A percentile compares a stretch with the other conserved stretches of the same genome.
Evolutionary conservation across 2,113 vertebrate species (phyloP).

Genomic region (Alligator sinensis): DNA sequence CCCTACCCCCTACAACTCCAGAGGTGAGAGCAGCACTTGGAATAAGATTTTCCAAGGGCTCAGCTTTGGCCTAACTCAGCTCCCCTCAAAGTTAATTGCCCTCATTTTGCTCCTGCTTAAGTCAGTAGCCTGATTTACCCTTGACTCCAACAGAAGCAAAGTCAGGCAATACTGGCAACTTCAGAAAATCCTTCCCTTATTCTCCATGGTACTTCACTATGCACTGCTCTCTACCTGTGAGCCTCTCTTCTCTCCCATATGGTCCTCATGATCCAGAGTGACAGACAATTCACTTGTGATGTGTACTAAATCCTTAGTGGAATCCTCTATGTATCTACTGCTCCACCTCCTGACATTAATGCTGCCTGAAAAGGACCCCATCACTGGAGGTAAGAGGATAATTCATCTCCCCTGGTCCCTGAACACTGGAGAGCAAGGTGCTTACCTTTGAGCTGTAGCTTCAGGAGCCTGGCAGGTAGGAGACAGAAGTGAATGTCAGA

Average conservation of each 20-base stretch:
- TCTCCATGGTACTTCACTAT: too few relatives aligned
- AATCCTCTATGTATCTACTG: not conserved
- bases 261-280: not conserved
- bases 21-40: not conserved
- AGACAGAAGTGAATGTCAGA: not conserved
- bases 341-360: not conserved
- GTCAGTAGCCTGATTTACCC: not conserved
- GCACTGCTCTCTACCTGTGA: not conserved
- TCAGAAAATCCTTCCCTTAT: too few relatives aligned
- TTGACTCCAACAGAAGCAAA: not conserved
- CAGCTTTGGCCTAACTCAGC: not conserved
- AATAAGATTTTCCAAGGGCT: not conserved
- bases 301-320: not conserved
- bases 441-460: not conserved
- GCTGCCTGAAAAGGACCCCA: not conserved
- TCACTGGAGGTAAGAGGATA: not conserved
- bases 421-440: not conserved
- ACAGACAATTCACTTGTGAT: not conserved
- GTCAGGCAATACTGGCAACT: not conserved
- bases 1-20: not conserved
- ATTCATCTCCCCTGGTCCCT: not conserved
- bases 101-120: not conserved
- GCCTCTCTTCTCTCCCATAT: not conserved
- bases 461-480: not conserved
- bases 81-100: not conserved